Conservation (phyloP, 2,888 invertebrate genomes). For the Spisula solida region DNA sequence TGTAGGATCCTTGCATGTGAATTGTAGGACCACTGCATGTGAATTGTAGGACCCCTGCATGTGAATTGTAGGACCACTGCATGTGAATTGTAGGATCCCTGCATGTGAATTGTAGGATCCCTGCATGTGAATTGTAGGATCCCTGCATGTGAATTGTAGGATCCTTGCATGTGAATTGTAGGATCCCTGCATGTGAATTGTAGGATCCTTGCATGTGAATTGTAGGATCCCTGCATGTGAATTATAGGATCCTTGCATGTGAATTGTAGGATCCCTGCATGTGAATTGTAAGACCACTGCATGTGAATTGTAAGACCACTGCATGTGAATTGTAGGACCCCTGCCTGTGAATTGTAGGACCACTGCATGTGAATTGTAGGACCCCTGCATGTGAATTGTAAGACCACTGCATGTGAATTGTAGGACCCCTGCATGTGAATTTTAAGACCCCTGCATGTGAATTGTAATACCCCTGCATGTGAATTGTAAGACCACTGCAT, state of each 20-base stretch:
- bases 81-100: neutral
- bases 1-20: neutral
- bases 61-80: neutral
- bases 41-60: neutral
- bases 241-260: neutral
- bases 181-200: neutral
- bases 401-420: neutral
- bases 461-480: neutral
- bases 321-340: neutral
- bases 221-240: neutral
- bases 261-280: neutral
- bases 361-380: neutral
- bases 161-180: neutral
- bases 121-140: neutral
- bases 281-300: neutral
- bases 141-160: neutral
- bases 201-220: neutral
- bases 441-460: too few relatives aligned
- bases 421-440: neutral
- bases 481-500: neutral
- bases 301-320: neutral
- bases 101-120: neutral
- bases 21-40: neutral
- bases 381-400: neutral
- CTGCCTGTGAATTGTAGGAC: neutral